phyloP scores from a whole-genome alignment of 2,888 invertebrate genomes.

The Hololepta plana region DNA sequence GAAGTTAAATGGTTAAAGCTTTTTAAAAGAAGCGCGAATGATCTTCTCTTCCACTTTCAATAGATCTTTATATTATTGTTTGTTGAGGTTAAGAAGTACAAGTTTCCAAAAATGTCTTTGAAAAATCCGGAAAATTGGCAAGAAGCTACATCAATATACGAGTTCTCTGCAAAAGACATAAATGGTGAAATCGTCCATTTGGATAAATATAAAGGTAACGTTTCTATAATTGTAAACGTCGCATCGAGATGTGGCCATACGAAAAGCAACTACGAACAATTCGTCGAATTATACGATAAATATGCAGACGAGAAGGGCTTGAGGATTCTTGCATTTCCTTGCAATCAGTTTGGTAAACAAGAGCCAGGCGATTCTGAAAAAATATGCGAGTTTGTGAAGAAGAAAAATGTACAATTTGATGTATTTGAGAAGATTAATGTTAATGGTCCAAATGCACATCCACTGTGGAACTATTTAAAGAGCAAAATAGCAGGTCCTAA shows the following conservation, averaged over 20 bases:
- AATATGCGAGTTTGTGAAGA: constrained; percentile 42
- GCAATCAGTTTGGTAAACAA: constrained; percentile 67
- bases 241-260: constrained; percentile 78
- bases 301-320: constrained; percentile 53
- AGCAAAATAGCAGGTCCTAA: constrained; percentile 30
- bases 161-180: constrained; percentile 63
- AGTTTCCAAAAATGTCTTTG: too few species aligned
- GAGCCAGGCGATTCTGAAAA: constrained; percentile 46
- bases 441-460: constrained; percentile 44
- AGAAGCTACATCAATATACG: constrained; percentile 55
- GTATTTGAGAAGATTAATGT: constrained; percentile 56
- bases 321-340: constrained; percentile 69
- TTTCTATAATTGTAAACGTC: constrained; percentile 72
- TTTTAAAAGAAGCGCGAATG: too few species aligned
- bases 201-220: constrained; percentile 65
- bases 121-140: constrained; percentile 30
- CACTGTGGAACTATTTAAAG: constrained; percentile 50
- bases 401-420: constrained; percentile 49
- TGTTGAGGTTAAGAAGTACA: too few species aligned
- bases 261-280: constrained; percentile 63
- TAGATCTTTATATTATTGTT: too few species aligned
- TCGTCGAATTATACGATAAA: constrained; percentile 57
- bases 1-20: too few species aligned
- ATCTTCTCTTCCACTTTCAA: too few species aligned
- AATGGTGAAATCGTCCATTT: constrained; percentile 66